Percentiles rank a stretch among this genome's conserved stretches.
These are phyloP conservation scores for Brachymystax lenok DNA, from an alignment of 2,797 vertebrate genomes.

Conservation along the genomic window DNA sequence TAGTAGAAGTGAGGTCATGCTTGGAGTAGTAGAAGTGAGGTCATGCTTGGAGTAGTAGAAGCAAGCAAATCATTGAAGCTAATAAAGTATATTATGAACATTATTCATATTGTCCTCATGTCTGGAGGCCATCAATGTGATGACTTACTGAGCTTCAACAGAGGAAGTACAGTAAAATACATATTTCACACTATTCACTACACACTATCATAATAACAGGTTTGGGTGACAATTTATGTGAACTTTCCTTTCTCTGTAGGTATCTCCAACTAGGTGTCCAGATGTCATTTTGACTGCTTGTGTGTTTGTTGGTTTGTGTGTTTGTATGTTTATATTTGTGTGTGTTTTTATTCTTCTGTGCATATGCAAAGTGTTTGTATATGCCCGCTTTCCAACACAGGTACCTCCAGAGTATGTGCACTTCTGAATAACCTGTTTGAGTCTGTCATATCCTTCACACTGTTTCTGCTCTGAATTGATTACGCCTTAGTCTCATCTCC, in stretches of 20 bases:
- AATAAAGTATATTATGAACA: slow-evolving; percentile 42
- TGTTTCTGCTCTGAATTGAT: neutral
- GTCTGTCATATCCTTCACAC: slow-evolving; percentile 3
- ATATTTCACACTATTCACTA: neutral
- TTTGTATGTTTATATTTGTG: neutral
- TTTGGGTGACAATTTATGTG: slow-evolving; percentile 48
- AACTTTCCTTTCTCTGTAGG: slow-evolving; percentile 68
- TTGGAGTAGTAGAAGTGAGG: neutral
- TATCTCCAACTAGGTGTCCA: slow-evolving; percentile 34
- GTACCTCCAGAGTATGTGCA: slow-evolving; percentile 57
- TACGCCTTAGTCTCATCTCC: neutral
- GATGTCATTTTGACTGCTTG: slow-evolving; percentile 56
- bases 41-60: neutral
- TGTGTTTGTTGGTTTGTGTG: slow-evolving; percentile 4
- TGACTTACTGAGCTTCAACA: slow-evolving; percentile 36
- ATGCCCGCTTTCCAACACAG: slow-evolving; percentile 29
- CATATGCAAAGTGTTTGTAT: no score
- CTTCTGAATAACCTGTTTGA: slow-evolving; percentile 67
- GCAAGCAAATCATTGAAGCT: slow-evolving; percentile 3
- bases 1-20: neutral
- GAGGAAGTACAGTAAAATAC: slow-evolving; percentile 9
- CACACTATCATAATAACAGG: neutral
- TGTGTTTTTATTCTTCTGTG: neutral
- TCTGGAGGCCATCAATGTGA: slow-evolving; percentile 34
- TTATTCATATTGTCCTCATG: slow-evolving; percentile 43